These are phyloP conservation scores for Microcebus murinus DNA, from an alignment of 2,113 vertebrate species.

Conservation along the genomic window DNA sequence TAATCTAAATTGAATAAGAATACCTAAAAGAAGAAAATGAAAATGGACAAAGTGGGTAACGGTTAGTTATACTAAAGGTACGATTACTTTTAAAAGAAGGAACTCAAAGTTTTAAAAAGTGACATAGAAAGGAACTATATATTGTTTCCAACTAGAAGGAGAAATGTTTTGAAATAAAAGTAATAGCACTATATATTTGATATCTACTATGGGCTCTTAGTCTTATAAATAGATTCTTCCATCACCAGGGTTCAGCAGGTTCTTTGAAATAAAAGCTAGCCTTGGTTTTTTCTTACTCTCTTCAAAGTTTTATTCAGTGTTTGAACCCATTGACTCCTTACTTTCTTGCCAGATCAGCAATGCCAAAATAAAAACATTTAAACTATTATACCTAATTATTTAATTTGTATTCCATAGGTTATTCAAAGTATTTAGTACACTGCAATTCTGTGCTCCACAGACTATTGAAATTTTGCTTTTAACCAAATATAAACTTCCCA, in stretches of 20 bases:
- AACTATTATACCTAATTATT: conserved; percentile 34
- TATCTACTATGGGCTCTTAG: background rate
- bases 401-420: background rate
- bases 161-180: conserved; percentile 24
- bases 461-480: background rate
- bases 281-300: background rate
- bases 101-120: background rate
- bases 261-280: background rate
- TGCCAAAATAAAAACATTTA: background rate
- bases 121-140: background rate
- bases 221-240: background rate
- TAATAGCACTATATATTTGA: background rate
- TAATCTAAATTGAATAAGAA: background rate
- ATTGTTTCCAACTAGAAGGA: background rate
- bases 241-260: background rate
- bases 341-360: background rate
- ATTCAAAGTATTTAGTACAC: conserved; percentile 10
- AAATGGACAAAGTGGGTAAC: background rate
- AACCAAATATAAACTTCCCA: background rate
- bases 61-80: background rate
- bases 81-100: background rate
- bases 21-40: background rate
- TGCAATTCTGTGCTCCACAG: background rate
- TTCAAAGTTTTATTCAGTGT: background rate
- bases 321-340: background rate